Evolutionary conservation across 2,888 invertebrate genomes (phyloP), one percentile per base, ranked within the genome.

Genomic region (Sicus ferrugineus): DNA sequence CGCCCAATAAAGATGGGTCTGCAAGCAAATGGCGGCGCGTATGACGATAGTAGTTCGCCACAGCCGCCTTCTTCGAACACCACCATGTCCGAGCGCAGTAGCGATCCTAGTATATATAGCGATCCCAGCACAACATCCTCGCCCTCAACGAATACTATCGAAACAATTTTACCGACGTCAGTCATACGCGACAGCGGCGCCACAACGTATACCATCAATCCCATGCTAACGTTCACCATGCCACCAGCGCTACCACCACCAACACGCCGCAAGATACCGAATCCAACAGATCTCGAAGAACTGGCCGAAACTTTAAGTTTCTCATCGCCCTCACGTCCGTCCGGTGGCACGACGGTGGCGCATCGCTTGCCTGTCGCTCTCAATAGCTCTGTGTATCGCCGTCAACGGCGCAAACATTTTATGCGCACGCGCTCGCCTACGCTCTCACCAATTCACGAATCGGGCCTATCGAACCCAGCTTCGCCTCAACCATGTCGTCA

Each of bases 391-490:
- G 76, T 79, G 3, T 82, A 82, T 72, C 81, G 83, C 69, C 85
- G 80, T 72, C 87, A 77, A 80, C 86, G 80, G 72, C 85, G 80
- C 74, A 88, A 83, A 77, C 87, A 80, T 81, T 87, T 79, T 78
- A 69, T 88, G 79, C 82, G 88, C 79, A 81, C 86, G 71, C 78
- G 88, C 79, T 85, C 88, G 34, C 88, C 89, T 42, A 88, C 89
- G 42, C 82, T 92, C 69, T 91, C 91, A 67, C 91, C 91, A 34
- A 92, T 92, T 67, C 88, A 90, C 70, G 91, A 92, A 78, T 90
- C 91, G 58, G 91, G 91, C 34, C 85, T 90, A 21, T 91, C 91
- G 59, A 91, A 91, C 85, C 90, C 90, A 1, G 89, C 90, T 19
- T 90, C 90, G 69, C 90, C 91, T 1, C 86, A 86, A 72, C 83